These are phyloP conservation scores for Athalia rosae DNA, from an alignment of 2,888 invertebrate genomes.

Conservation along the genomic window DNA sequence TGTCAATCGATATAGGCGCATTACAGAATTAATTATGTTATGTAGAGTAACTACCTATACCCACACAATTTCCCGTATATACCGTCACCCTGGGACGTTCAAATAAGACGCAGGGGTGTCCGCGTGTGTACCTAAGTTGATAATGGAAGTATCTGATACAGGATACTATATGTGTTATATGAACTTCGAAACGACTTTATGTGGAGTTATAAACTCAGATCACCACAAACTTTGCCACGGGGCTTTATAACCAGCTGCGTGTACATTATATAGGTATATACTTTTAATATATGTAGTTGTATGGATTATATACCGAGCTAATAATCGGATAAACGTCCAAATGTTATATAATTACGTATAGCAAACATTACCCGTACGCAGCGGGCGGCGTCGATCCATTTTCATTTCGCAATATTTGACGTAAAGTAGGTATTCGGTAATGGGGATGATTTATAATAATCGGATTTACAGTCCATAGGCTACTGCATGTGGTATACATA, in stretches of 20 bases:
- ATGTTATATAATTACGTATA: slow-evolving; percentile 30
- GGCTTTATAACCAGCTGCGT: neutral
- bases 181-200: slow-evolving; percentile 43
- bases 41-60: neutral
- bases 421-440: slow-evolving; percentile 11
- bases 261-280: neutral
- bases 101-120: slow-evolving; percentile 16
- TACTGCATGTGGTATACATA: neutral
- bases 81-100: neutral
- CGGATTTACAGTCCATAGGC: slow-evolving; percentile 8
- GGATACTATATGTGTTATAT: slow-evolving; percentile 31
- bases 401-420: slow-evolving; percentile 19
- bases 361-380: slow-evolving; percentile 8
- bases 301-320: neutral
- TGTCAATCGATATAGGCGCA: too few relatives aligned
- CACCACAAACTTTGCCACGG: slow-evolving; percentile 21
- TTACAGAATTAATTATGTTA: neutral
- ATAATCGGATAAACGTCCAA: slow-evolving; percentile 9
- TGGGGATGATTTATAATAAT: neutral
- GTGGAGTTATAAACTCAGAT: slow-evolving; percentile 38
- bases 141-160: slow-evolving; percentile 45
- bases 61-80: too few relatives aligned
- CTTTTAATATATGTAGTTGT: slow-evolving; percentile 9
- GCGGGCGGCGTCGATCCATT: slow-evolving; percentile 2
- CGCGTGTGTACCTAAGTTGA: slow-evolving; percentile 26